Evolutionary conservation across 2,113 vertebrate genomes (phyloP).

Genomic region (Seriola dumerili): DNA sequence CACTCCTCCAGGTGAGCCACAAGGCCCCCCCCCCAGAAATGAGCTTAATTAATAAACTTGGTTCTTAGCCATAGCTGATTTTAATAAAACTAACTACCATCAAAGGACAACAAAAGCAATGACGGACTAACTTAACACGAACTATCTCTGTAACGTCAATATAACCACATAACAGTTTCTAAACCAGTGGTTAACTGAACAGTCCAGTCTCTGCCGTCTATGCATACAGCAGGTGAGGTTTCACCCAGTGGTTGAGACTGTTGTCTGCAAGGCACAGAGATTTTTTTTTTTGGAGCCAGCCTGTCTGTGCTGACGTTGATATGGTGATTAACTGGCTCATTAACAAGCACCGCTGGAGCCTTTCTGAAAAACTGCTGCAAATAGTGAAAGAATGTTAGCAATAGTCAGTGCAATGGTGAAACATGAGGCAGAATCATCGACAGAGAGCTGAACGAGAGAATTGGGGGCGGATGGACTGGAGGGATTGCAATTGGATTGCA

Average conservation of each 20-base stretch:
- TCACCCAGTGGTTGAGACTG: no score
- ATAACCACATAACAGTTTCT: neutral
- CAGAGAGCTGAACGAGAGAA: conserved; percentile 8
- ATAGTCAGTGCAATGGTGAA: conserved; percentile 24
- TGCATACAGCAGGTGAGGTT: neutral
- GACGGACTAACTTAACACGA: no score
- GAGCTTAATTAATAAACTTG: neutral
- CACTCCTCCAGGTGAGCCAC: no score
- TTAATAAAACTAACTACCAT: neutral
- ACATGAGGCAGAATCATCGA: conserved; percentile 8
- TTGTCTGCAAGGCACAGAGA: neutral
- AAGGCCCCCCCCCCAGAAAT: no score
- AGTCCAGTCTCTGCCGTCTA: neutral
- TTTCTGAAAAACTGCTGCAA: conserved; percentile 17
- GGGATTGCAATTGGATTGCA: conserved; percentile 18
- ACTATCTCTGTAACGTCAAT: no score
- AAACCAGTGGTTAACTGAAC: neutral
- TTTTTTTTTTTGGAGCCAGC: neutral
- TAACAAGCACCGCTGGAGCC: neutral
- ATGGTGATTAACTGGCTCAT: neutral
- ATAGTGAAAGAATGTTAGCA: conserved; percentile 31
- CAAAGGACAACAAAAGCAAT: neutral
- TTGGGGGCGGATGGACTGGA: neutral
- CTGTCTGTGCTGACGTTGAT: no score
- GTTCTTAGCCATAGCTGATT: neutral